A percentile compares a stretch with the other conserved stretches of the same genome.
Evolutionary conservation across 2,888 invertebrate genomes (phyloP).

Genomic region (Clistopyga incitator): DNA sequence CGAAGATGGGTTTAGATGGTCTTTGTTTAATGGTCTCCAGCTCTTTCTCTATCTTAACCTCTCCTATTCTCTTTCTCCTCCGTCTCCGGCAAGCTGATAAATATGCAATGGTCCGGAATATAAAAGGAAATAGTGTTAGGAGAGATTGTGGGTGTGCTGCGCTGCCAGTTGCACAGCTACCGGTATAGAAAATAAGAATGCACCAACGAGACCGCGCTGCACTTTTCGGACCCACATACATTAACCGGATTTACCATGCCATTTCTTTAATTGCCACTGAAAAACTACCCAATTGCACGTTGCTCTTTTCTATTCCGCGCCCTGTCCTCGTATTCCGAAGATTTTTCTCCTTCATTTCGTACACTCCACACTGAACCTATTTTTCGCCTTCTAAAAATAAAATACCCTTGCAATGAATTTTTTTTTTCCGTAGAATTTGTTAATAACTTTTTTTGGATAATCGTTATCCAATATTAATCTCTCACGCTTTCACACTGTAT

Average conservation of each 20-base stretch:
- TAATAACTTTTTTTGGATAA: no score
- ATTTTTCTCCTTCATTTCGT: slow-evolving; percentile 4
- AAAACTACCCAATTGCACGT: slow-evolving; percentile 68
- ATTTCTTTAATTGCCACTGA: slow-evolving; percentile 75
- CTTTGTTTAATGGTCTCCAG: slow-evolving; percentile 39
- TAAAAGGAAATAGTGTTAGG: slow-evolving; percentile 70
- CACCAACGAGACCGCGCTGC: slow-evolving; percentile 32
- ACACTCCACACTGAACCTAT: neutral
- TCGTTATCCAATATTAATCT: no score
- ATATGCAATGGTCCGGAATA: slow-evolving; percentile 79
- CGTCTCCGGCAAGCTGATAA: slow-evolving; percentile 76
- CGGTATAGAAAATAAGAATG: slow-evolving; percentile 50
- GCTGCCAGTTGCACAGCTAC: neutral
- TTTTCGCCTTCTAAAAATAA: neutral
- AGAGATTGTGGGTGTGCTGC: slow-evolving; percentile 42
- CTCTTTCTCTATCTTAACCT: slow-evolving; percentile 41
- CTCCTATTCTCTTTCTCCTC: slow-evolving; percentile 47
- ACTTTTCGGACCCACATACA: slow-evolving; percentile 67
- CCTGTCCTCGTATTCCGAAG: slow-evolving; percentile 27
- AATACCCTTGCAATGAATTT: slow-evolving; percentile 14
- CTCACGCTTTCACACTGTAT: no score
- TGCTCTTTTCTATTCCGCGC: slow-evolving; percentile 61
- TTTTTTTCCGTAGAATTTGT: neutral
- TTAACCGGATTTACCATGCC: slow-evolving; percentile 71
- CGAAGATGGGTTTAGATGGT: slow-evolving; percentile 48